Evolutionary conservation across 1,140 invertebrate species (phyloP), one percentile per base, ranked within the genome.

Genomic region (Samia ricini): DNA sequence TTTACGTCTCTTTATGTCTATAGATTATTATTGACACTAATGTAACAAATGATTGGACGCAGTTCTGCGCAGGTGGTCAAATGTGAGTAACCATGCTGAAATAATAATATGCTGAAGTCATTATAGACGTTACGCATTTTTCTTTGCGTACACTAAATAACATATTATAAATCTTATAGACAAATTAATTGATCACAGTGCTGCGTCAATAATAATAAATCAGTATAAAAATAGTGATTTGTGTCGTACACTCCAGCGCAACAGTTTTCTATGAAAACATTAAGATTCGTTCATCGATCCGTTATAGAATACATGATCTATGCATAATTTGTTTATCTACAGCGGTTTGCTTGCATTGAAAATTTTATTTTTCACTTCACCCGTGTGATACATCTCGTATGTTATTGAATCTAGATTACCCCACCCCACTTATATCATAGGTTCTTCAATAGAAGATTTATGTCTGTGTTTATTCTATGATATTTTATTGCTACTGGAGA

Each of bases 271-370:
- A 51, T 51, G 50, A 51, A 51, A 51, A 51, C 50, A 55, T 42
- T 42, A 55, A 4, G 52, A 24, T 22, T 24, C 52, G 24, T 55
- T 55, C 20, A 55, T 55, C 52, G 24, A 55, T 24, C 52, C 24
- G 22, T 55, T 24, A 55, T 57, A 57, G 56, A 57, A 57, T 57
- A 36, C 56, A 29, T 57, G 56, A 57, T 57, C 24, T 33, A 33
- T 57, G 56, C 56, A 57, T 57, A 26, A 42, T 57, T n/a, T 66
- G 59, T 61, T 64, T 62, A 59, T 51, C 20, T 57, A 23, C 20
- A 19, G 58, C 36, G 22, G 33, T 22, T 61, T 61, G 61, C 54
- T 64, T 65, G 67, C 55, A 68, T 72, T 63, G 60, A 76, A 76
- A 72, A 67, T 71, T 74, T 80, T 58, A 42, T 42, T 42, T 42